A percentile compares a stretch with the other conserved stretches of the same genome.
Conservation (phyloP, 2,113 vertebrate genomes). For the Sorex araneus region DNA sequence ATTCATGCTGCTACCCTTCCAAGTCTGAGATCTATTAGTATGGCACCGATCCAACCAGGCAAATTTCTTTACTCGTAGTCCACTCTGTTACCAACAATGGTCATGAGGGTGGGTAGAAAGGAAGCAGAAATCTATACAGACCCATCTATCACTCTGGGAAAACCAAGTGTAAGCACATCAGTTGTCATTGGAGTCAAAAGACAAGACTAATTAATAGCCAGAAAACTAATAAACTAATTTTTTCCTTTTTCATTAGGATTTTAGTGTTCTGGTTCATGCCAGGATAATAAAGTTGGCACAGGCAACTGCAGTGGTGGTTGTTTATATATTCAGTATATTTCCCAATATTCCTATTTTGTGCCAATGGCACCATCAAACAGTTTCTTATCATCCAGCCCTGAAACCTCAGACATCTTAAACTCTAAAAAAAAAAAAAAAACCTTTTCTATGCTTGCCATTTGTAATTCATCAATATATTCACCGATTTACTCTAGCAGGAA, state of each 20-base stretch:
- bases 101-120: not conserved
- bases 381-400: not conserved
- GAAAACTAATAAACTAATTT: not conserved
- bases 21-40: not conserved
- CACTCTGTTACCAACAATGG: not conserved
- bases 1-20: not conserved
- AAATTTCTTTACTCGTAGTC: not conserved
- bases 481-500: too few relatives aligned
- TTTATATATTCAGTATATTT: not conserved
- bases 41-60: not conserved
- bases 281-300: not conserved
- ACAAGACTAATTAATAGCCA: slow-evolving; percentile 6
- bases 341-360: not conserved
- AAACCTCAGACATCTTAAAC: not conserved
- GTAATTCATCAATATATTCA: not conserved
- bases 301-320: not conserved
- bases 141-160: not conserved
- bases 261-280: not conserved
- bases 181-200: not conserved
- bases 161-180: not conserved
- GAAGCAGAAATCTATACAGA: not conserved
- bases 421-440: too few relatives aligned
- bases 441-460: not conserved
- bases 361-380: not conserved
- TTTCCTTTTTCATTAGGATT: not conserved